These are phyloP conservation scores for Crotophaga sulcirostris DNA, from an alignment of 2,113 vertebrate genomes.

Conservation along the genomic window DNA sequence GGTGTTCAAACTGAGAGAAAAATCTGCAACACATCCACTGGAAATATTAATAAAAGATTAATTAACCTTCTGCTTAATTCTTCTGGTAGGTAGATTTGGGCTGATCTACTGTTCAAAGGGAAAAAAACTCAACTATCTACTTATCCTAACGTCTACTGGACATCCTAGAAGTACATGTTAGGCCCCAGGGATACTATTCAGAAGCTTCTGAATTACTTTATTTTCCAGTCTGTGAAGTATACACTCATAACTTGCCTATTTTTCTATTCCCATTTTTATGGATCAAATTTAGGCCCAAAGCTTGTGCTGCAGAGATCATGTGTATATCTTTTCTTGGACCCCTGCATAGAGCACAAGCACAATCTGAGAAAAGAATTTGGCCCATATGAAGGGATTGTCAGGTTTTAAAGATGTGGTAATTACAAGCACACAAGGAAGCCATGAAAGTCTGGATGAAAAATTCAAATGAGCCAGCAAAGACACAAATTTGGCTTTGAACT, in stretches of 20 bases:
- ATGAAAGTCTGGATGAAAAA: slow-evolving; percentile 64
- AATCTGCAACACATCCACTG: not conserved
- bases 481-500: slow-evolving; percentile 72
- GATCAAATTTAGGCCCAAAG: slow-evolving; percentile 51
- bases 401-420: slow-evolving; percentile 71
- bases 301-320: slow-evolving; percentile 47
- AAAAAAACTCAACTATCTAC: slow-evolving; percentile 15
- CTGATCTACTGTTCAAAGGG: slow-evolving; percentile 43
- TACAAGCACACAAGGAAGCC: slow-evolving; percentile 64
- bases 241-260: not conserved
- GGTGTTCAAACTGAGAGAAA: not conserved
- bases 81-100: slow-evolving; percentile 47
- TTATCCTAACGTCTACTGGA: not conserved
- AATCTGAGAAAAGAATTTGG: slow-evolving; percentile 59
- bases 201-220: slow-evolving; percentile 17
- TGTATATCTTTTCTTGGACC: slow-evolving; percentile 60
- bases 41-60: slow-evolving; percentile 40
- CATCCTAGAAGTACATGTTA: not conserved
- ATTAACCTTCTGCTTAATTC: slow-evolving; percentile 40
- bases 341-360: slow-evolving; percentile 21
- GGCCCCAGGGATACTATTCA: not conserved
- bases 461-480: slow-evolving; percentile 67
- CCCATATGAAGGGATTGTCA: slow-evolving; percentile 63
- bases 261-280: slow-evolving; percentile 32
- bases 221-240: slow-evolving; percentile 3